Conservation (phyloP, 2,888 invertebrate species). For the Tromatobia lineatoria region DNA sequence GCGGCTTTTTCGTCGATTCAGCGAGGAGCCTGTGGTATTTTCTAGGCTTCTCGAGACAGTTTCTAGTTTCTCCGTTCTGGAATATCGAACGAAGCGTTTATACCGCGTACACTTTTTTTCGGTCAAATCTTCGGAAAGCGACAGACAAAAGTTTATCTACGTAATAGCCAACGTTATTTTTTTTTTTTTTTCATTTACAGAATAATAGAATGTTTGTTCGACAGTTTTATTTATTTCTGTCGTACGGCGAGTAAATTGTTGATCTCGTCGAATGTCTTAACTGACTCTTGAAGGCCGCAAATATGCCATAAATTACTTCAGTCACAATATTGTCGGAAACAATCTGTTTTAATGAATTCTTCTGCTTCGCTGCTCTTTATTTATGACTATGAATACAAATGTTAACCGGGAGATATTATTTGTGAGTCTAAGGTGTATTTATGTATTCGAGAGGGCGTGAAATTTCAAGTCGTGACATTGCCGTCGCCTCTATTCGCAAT, state of each 20-base stretch:
- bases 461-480: constrained; percentile 11
- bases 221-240: not conserved
- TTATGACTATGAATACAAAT: constrained; percentile 35
- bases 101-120: constrained; percentile 22
- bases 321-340: not conserved
- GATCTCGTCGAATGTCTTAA: not conserved
- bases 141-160: not conserved
- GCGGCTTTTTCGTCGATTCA: constrained; percentile 63
- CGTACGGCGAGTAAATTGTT: not conserved
- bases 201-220: not conserved
- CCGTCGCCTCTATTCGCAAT: constrained; percentile 50
- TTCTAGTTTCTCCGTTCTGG: constrained; percentile 5
- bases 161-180: not conserved
- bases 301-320: constrained; percentile 1
- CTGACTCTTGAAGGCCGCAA: not conserved
- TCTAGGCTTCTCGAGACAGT: constrained; percentile 59
- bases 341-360: constrained; percentile 16
- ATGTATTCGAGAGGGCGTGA: not conserved
- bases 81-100: constrained; percentile 58
- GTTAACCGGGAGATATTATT: constrained; percentile 39
- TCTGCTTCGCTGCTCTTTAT: constrained; percentile 18
- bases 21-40: constrained; percentile 55
- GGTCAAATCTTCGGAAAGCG: not conserved
- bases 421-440: constrained; percentile 33
- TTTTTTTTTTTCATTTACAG: not conserved